Conservation (phyloP, 2,113 vertebrate genomes). For the Nannobrachium achirus region DNA sequence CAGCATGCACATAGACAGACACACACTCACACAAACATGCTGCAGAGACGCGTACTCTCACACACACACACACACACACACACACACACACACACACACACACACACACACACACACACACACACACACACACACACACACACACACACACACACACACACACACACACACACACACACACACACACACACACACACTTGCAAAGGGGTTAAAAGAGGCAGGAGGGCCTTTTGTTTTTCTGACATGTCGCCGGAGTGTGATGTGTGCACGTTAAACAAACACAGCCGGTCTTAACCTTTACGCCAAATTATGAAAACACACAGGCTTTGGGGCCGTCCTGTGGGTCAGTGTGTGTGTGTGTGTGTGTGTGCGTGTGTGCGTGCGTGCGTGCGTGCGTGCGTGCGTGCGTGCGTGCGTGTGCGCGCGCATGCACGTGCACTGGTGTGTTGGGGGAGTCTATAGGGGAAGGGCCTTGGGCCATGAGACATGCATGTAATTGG, state of each 20-base stretch:
- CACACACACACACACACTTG: slow-evolving; percentile 13
- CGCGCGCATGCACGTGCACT: neutral
- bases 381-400: neutral
- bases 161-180: slow-evolving; percentile 11
- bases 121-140: slow-evolving; percentile 22
- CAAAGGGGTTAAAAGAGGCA: no score
- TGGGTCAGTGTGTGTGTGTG: neutral
- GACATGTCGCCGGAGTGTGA: no score
- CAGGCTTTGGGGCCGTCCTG: no score
- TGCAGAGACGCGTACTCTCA: neutral
- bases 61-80: neutral
- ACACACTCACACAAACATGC: slow-evolving; percentile 5
- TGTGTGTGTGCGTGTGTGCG: neutral
- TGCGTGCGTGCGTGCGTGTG: neutral
- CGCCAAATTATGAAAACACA: no score
- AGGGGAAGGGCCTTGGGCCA: no score
- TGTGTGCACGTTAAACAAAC: no score
- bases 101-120: slow-evolving; percentile 13
- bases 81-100: slow-evolving; percentile 2
- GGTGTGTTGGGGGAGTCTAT: no score
- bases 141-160: slow-evolving; percentile 16
- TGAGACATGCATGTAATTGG: no score
- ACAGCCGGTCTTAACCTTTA: no score
- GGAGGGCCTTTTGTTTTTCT: no score
- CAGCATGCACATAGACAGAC: slow-evolving; percentile 27